Evolutionary conservation across 2,797 vertebrate genomes (phyloP).

Genomic region (Enteromius trimaculatus): DNA sequence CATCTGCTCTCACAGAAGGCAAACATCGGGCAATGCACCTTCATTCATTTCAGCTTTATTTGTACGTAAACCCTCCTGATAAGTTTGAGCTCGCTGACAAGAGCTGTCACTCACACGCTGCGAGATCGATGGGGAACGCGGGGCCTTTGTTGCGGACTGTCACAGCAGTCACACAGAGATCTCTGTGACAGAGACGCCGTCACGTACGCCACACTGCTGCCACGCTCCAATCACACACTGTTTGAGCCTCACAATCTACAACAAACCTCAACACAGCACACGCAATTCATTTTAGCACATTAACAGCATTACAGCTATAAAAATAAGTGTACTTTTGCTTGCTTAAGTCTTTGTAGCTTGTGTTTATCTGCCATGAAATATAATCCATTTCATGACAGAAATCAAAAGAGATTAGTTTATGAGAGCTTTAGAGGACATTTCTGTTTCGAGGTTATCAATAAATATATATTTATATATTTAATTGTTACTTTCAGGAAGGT

Average conservation of each 20-base stretch:
- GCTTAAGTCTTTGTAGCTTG: background rate
- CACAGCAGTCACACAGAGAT: slow-evolving; percentile 15
- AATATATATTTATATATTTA: background rate
- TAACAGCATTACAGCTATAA: background rate
- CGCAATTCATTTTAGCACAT: background rate
- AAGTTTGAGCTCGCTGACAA: background rate
- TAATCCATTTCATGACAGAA: slow-evolving; percentile 37
- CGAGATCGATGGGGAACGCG: background rate
- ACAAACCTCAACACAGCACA: background rate
- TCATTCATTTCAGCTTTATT: slow-evolving; percentile 16
- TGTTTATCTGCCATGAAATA: slow-evolving; percentile 13
- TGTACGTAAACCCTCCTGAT: background rate
- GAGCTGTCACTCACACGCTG: slow-evolving; percentile 6
- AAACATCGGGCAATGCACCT: background rate
- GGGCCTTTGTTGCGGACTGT: slow-evolving; percentile 4
- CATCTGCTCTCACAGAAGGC: background rate
- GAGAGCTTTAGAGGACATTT: slow-evolving; percentile 17
- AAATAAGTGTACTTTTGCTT: background rate
- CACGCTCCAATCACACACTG: background rate
- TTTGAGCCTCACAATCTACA: background rate
- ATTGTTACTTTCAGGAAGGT: background rate
- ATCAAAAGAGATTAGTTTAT: slow-evolving; percentile 8
- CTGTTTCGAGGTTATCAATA: background rate
- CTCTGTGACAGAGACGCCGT: background rate
- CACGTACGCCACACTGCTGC: slow-evolving; percentile 7